Evolutionary conservation across 2,888 invertebrate genomes (phyloP), one percentile per base, ranked within the genome.

Genomic region (Nymphalis polychloros): DNA sequence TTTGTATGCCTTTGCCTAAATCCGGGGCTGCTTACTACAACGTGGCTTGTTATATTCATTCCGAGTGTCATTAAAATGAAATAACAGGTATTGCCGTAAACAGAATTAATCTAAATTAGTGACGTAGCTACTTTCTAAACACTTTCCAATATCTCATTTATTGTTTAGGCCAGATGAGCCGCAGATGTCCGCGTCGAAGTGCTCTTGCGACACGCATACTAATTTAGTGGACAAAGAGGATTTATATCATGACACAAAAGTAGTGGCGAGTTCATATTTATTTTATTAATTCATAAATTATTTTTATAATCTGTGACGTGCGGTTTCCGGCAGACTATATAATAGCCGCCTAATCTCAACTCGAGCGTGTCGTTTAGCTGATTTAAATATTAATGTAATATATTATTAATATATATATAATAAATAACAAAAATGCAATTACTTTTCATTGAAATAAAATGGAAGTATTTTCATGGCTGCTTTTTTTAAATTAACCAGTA

Each of bases 221-320:
- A 68, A 70, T 57, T 62, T 50, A 49, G 35, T 63, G 64, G 60
- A 70, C 70, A 68, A 70, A 68, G 61, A 31, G 27, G 6, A 62
- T 68, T 68, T 46, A 61, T 52, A 35, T 23, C 19, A 17, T 59
- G 61, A 48, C 48, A 62, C 70, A 64, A 10, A 49, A 48, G 19
- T 49, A 57, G 64, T 66, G 61, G 63, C 55, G n/a, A 31, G 17
- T 19, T 2, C 49, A 8, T 49, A 49, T 17, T n/a, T 31, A n/a
- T 55, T 55, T 35, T 0, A 55, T 53, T 53, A 13, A 53, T 16
- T 53, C 8, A 19, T 20, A 23, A 23, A 23, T 23, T 23, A 23
- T 23, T 23, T 23, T 1, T 23, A 2, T 23, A 23, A 2, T 23
- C 23, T 23, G 23, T 23, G 23, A 20, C 50, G 8, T 20, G 19